Percentiles rank a stretch among this genome's conserved stretches.
These are phyloP conservation scores for Cassiopea xamachana DNA, from an alignment of 30 jellyfish, hydroid and myxozoan genomes.

Conservation along the genomic window DNA sequence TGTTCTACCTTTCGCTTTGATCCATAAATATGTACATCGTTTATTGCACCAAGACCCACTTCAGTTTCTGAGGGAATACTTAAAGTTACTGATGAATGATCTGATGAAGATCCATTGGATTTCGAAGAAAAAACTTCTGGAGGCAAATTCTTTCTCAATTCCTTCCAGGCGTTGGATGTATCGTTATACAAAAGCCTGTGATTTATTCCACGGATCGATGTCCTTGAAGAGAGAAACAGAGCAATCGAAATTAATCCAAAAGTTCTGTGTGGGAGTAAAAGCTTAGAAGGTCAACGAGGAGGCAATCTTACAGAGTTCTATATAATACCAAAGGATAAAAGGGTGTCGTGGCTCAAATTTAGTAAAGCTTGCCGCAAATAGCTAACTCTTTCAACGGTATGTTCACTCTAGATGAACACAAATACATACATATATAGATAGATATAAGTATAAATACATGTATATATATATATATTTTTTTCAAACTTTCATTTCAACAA, in stretches of 20 bases:
- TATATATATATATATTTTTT: too few species aligned
- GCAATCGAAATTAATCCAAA: not conserved
- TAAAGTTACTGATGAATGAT: not conserved
- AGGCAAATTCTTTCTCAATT: not conserved
- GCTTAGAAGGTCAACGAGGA: too few species aligned
- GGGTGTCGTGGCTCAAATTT: too few species aligned
- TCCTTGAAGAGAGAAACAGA: slow-evolving; percentile 1
- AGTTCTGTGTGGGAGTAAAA: too few species aligned
- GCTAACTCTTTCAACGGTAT: too few species aligned
- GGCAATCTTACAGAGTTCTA: too few species aligned
- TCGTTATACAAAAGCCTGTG: slow-evolving; percentile 24
- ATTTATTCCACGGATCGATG: slow-evolving; percentile 9
- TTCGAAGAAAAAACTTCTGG: not conserved
- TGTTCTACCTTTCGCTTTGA: not conserved
- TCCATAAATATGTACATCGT: not conserved
- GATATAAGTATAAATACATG: too few species aligned
- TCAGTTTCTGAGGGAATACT: not conserved
- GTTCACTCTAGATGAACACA: too few species aligned
- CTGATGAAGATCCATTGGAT: not conserved
- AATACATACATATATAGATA: too few species aligned
- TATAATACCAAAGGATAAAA: too few species aligned
- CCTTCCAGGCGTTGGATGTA: slow-evolving; percentile 30
- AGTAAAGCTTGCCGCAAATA: too few species aligned
- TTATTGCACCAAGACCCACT: not conserved
- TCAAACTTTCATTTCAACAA: too few species aligned